phyloP scores from a whole-genome alignment of 1,140 invertebrate species.

The Acromyrmex heyeri region DNA sequence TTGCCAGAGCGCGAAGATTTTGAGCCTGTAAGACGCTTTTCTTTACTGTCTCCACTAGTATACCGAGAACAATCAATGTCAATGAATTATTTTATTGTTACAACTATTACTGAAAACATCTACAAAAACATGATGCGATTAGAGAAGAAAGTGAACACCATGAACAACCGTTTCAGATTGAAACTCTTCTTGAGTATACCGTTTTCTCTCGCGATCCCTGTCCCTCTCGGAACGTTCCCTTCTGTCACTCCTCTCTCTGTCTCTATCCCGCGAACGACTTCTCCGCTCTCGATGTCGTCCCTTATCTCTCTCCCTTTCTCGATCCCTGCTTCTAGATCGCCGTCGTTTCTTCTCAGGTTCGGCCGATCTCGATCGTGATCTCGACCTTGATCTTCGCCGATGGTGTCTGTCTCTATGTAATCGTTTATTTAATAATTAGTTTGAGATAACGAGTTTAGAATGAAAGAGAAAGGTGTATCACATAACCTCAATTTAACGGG shows the following conservation, averaged over 20 bases:
- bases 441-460: neutral
- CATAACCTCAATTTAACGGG: conserved; percentile 71
- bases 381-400: conserved; percentile 82
- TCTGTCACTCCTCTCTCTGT: conserved; percentile 78
- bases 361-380: conserved; percentile 86
- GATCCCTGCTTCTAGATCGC: conserved; percentile 89
- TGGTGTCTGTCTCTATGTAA: conserved; percentile 82
- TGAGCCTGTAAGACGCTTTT: conserved; percentile 85
- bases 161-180: conserved; percentile 2
- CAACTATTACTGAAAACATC: neutral
- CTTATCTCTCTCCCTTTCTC: conserved; percentile 87
- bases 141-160: neutral
- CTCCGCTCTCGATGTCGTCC: conserved; percentile 83
- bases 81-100: conserved; percentile 61
- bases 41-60: conserved; percentile 86
- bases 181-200: conserved; percentile 56
- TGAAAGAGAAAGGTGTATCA: neutral
- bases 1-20: conserved; percentile 85
- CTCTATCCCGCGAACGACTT: conserved; percentile 83
- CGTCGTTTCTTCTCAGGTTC: conserved; percentile 89
- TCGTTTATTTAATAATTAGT: conserved; percentile 10
- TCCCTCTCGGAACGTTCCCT: conserved; percentile 78
- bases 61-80: conserved; percentile 79
- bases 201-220: conserved; percentile 83
- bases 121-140: neutral